Percentiles rank a stretch among this genome's conserved stretches.
phyloP scores from a whole-genome alignment of 2,797 vertebrate species.

The Aldrovandia affinis region DNA sequence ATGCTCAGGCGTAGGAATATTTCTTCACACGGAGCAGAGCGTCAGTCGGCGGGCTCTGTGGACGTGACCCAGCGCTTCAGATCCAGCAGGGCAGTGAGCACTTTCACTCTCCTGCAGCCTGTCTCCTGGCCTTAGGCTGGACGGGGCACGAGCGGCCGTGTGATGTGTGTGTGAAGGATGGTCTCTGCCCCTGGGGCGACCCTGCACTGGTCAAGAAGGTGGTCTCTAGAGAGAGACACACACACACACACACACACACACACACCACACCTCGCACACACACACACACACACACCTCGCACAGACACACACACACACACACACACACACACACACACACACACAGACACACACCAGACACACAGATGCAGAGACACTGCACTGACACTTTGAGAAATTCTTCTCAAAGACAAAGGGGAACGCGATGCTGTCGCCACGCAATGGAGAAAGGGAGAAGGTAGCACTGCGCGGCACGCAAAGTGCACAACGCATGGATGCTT shows the following conservation, averaged over 20 bases:
- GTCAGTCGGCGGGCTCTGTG: constrained; percentile 7
- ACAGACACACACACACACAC: background rate
- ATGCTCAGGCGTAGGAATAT: background rate
- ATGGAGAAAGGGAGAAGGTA: background rate
- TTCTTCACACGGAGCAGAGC: constrained; percentile 3
- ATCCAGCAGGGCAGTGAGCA: constrained; percentile 2
- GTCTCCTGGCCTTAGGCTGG: background rate
- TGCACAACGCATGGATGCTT: background rate
- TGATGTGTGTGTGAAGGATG: constrained; percentile 5
- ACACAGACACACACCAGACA: no score
- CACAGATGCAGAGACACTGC: no score
- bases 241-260: background rate
- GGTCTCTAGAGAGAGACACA: background rate
- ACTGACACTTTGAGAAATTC: no score
- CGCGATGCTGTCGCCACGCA: background rate
- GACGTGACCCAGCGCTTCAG: background rate
- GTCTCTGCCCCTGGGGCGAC: background rate
- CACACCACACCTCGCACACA: background rate
- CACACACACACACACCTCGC: background rate
- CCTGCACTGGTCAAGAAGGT: background rate
- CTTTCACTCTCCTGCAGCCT: background rate
- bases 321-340: background rate
- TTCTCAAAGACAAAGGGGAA: background rate
- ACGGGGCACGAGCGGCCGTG: background rate
- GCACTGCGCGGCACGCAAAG: no score